These are phyloP conservation scores for Psittacula cyanocephala DNA, from an alignment of 2,113 vertebrate genomes.

Conservation along the genomic window DNA sequence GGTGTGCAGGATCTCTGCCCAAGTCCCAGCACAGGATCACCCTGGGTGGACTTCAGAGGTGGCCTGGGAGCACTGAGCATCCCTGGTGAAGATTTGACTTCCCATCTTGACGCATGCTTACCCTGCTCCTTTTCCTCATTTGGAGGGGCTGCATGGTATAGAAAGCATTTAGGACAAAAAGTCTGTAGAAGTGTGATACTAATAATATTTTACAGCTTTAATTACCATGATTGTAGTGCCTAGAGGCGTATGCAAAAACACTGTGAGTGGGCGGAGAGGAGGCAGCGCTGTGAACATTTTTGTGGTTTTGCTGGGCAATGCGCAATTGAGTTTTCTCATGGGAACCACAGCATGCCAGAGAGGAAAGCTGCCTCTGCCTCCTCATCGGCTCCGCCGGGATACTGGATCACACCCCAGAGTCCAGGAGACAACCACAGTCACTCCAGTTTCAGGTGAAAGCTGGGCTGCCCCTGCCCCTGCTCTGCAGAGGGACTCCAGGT, in stretches of 20 bases:
- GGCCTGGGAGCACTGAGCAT: neutral
- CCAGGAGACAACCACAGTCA: neutral
- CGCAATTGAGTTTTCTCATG: constrained; percentile 63
- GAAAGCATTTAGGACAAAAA: neutral
- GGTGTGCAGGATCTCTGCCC: neutral
- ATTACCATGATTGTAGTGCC: constrained; percentile 60
- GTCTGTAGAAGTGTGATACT: neutral
- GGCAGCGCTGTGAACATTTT: constrained; percentile 52
- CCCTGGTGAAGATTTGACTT: neutral
- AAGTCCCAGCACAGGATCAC: accelerated
- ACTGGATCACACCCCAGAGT: neutral
- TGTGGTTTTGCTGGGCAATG: constrained; percentile 64
- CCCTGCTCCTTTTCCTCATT: neutral
- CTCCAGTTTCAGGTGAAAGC: neutral
- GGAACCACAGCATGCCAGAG: constrained; percentile 36
- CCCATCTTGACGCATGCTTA: accelerated
- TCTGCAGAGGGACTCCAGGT: neutral
- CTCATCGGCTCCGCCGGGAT: neutral
- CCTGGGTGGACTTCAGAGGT: neutral
- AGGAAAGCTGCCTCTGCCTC: constrained; percentile 14
- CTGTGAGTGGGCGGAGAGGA: constrained; percentile 53
- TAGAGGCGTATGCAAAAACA: constrained; percentile 48
- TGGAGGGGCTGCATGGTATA: neutral
- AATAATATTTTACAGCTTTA: constrained; percentile 61
- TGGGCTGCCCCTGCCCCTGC: neutral